Conservation (phyloP, 2,888 invertebrate species). For the Eristalis arbustorum region DNA sequence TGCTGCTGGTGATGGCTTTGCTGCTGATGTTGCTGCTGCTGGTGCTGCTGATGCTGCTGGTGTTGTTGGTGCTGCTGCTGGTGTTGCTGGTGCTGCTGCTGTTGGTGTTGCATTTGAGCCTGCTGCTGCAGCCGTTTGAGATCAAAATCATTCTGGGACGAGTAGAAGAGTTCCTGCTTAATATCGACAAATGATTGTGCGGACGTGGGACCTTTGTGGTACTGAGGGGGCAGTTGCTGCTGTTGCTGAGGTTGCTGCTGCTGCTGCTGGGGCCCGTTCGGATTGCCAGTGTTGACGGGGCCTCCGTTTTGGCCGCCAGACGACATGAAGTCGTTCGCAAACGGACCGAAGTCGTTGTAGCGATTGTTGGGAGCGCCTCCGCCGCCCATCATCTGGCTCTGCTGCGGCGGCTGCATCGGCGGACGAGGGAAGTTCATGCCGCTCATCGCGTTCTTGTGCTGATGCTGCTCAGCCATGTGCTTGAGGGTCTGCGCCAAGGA, state of each 20-base stretch:
- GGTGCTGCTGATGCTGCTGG: slow-evolving; percentile 72
- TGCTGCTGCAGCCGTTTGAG: slow-evolving; percentile 80
- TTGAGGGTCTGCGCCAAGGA: slow-evolving; percentile 97
- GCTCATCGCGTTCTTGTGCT: slow-evolving; percentile 89
- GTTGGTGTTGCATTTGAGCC: slow-evolving; percentile 76
- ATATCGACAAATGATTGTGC: slow-evolving; percentile 82
- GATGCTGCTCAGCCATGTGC: slow-evolving; percentile 98
- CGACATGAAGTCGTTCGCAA: slow-evolving; percentile 81
- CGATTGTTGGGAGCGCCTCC: slow-evolving; percentile 79
- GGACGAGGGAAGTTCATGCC: slow-evolving; percentile 82
- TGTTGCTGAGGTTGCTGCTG: slow-evolving; percentile 75
- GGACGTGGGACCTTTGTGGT: slow-evolving; percentile 79
- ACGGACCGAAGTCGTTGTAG: slow-evolving; percentile 84
- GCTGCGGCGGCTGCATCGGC: slow-evolving; percentile 81
- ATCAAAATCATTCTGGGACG: slow-evolving; percentile 80
- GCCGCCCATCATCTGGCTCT: slow-evolving; percentile 78
- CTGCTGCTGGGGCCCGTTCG: slow-evolving; percentile 74
- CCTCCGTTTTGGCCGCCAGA: slow-evolving; percentile 76
- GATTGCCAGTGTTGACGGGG: slow-evolving; percentile 74
- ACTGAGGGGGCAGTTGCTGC: slow-evolving; percentile 77
- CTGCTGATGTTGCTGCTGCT: slow-evolving; percentile 73
- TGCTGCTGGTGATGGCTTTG: slow-evolving; percentile 72
- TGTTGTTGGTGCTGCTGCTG: slow-evolving; percentile 74
- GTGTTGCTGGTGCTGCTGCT: slow-evolving; percentile 74
- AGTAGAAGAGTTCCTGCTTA: slow-evolving; percentile 82